Evolutionary conservation across 2,113 vertebrate species (phyloP).

Genomic region (Hystrix cristata): DNA sequence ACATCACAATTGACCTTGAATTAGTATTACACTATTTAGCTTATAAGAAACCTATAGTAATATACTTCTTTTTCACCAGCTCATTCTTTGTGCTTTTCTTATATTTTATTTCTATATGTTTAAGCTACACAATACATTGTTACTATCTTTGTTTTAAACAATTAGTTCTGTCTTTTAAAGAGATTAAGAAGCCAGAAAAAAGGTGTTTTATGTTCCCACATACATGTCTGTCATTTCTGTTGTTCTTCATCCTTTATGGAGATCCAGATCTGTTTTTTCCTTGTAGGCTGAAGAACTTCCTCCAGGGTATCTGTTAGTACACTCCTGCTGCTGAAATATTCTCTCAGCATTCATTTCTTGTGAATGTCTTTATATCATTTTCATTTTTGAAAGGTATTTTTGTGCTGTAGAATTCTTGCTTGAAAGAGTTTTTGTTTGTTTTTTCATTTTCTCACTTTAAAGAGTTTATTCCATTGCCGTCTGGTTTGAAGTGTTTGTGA

Average conservation of each 20-base stretch:
- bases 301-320: not conserved
- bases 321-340: not conserved
- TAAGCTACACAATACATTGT: not conserved
- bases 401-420: not conserved
- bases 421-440: not conserved
- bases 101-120: slow-evolving; percentile 6
- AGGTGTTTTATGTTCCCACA: not conserved
- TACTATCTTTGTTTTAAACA: not conserved
- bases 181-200: not conserved
- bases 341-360: not conserved
- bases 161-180: not conserved
- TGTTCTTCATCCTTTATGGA: not conserved
- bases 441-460: not conserved
- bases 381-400: not conserved
- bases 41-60: not conserved
- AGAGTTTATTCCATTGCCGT: not conserved
- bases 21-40: not conserved
- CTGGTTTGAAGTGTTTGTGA: not conserved
- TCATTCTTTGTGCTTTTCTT: not conserved
- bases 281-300: not conserved
- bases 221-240: not conserved
- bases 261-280: not conserved
- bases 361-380: not conserved
- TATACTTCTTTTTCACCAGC: not conserved
- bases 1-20: not conserved